Evolutionary conservation across 2,797 vertebrate species (phyloP), one percentile per base, ranked within the genome.

Genomic region (Peromyscus melanophrys): DNA sequence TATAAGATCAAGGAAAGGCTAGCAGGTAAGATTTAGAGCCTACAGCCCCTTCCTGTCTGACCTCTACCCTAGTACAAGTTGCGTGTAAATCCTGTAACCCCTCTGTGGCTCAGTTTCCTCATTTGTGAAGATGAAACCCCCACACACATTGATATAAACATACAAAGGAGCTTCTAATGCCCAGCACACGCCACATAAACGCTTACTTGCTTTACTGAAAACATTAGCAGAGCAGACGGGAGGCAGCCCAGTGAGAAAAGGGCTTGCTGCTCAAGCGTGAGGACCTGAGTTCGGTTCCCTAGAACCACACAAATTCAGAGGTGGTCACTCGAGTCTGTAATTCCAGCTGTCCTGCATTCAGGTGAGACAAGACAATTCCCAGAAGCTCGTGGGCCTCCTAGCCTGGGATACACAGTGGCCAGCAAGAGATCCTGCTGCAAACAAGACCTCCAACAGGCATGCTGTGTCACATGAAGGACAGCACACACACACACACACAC

Each of bases 1-100:
- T 43, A 21, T 16, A 31, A 49, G 0, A 0, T 9, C 25, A 5
- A 1, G 6, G n/a, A 29, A 6, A 37, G 13, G 3, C 23, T 17
- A 0, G 25, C 37, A 59, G 67, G 43, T 27, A 71, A 46, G 73
- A 31, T 6, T 19, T 1, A 1, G 31, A 6, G 12, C 43, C 84
- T 1, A 1, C 25, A 1, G 46, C 34, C 8, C 19, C 52, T 61
- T 63, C 52, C 21, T 23, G 7, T 4, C 65, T 67, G 16, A 0
- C 16, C 81, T 77, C 40, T 67, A 27, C 40, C 1, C 6, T 29
- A 37, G 21, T 8, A 12, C 27, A 19, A n/a, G 7, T 17, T 16
- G 0, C 1, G 3, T 16, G 29, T 31, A 65, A 57, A 23, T 25
- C 40, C 21, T 16, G 6, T 2, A 34, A 37, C 14, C 40, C 90